phyloP scores from a whole-genome alignment of 2,888 invertebrate species.

The Tinea trinotella region DNA sequence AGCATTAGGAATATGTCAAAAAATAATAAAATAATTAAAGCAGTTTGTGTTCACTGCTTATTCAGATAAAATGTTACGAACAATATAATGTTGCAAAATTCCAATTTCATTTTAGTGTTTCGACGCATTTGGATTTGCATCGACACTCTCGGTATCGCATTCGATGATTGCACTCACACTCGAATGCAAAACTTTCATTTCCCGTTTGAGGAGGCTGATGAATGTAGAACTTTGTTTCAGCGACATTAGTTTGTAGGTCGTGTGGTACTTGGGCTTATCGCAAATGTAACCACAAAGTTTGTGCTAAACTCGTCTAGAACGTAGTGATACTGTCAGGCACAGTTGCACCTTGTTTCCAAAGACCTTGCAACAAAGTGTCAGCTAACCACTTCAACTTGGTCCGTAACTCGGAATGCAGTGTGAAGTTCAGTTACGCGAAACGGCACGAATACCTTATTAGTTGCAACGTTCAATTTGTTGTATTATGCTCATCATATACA shows the following conservation, averaged over 20 bases:
- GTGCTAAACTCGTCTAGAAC: conserved; percentile 20
- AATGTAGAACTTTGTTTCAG: conserved; percentile 30
- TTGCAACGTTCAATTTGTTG: background rate
- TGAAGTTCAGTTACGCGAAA: conserved; percentile 19
- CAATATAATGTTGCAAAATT: background rate
- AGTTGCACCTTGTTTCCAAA: conserved; percentile 41
- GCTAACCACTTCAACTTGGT: conserved; percentile 38
- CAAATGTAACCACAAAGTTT: conserved; percentile 34
- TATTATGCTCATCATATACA: background rate
- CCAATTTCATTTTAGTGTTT: background rate
- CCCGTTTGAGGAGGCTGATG: conserved; percentile 28
- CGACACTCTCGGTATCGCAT: background rate
- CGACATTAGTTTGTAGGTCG: conserved; percentile 34
- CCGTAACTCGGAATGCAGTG: conserved; percentile 15
- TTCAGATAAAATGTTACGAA: conserved; percentile 8
- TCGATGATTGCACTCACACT: conserved; percentile 4
- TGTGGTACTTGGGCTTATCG: conserved; percentile 34
- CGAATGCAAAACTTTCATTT: conserved; percentile 18
- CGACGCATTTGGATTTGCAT: conserved; percentile 7
- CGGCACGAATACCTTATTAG: conserved; percentile 17
- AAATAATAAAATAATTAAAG: conserved; percentile 13
- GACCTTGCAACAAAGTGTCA: conserved; percentile 57
- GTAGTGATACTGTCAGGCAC: conserved; percentile 35
- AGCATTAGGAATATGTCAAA: too few species aligned
- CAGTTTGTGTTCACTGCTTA: conserved; percentile 12